Evolutionary conservation across 1,140 invertebrate genomes (phyloP).

Genomic region (Adoxophyes honmai): DNA sequence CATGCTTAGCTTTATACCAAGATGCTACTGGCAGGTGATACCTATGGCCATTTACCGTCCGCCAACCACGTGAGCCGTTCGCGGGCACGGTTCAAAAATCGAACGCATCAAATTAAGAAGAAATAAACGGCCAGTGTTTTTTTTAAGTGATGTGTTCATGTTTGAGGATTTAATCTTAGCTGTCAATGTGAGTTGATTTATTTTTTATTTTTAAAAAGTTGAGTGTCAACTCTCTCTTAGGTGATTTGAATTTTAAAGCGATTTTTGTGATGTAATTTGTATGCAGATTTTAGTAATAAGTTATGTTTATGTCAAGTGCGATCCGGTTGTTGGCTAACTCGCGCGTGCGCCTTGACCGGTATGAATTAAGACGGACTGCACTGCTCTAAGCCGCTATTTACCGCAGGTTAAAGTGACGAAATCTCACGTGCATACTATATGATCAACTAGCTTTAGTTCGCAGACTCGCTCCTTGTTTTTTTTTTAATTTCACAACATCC

Average conservation of each 20-base stretch:
- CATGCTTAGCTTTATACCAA: not conserved
- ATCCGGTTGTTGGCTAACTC: conserved; percentile 9
- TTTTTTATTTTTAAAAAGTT: not conserved
- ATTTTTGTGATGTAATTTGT: conserved; percentile 12
- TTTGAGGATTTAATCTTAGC: not conserved
- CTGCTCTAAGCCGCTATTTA: not conserved
- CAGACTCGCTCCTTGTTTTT: too few relatives aligned
- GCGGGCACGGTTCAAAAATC: conserved; percentile 33
- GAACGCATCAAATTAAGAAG: conserved; percentile 39
- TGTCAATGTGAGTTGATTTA: not conserved
- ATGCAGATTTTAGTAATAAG: not conserved
- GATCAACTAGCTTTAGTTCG: too few relatives aligned
- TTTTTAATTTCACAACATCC: too few relatives aligned
- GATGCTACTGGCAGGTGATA: conserved; percentile 35
- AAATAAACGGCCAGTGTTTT: conserved; percentile 22
- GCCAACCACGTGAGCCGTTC: conserved; percentile 47
- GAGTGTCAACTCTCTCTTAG: conserved; percentile 1
- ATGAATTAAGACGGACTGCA: not conserved
- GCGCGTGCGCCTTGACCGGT: conserved; percentile 1
- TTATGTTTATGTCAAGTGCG: not conserved
- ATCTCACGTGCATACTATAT: too few relatives aligned
- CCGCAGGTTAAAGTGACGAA: not conserved
- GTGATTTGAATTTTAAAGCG: not conserved
- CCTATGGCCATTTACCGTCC: conserved; percentile 51
- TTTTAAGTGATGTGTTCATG: not conserved